Base-by-base conservation (phyloP, 2,113 vertebrate species). In the Antennarius striatus region DNA sequence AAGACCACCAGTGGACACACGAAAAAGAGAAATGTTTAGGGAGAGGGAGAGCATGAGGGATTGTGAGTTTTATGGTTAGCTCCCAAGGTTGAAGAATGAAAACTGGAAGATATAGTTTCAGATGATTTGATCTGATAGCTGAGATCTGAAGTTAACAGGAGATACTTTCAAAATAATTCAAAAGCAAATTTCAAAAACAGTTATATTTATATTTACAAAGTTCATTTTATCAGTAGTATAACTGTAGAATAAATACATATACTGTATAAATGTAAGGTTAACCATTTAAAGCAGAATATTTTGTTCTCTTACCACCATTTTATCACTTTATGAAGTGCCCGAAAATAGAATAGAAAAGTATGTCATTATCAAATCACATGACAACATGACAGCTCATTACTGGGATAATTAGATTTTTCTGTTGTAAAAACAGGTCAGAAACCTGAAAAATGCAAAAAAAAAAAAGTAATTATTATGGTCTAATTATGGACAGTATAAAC, bases 331-430 rank as follows among this genome's bases (percentile, higher is more conserved):
- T 49, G 9, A 13, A 36, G 61, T 6, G 53, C 22, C 14, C 47
- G 32, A 78, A 73, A 77, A 70, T 53, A 77, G 52, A 63, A 48
- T 63, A 12, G 13, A 73, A 51, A 69, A 73, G 63, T 72, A 14
- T 75, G 75, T 68, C 67, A 82, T 39, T 55, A 59, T 51, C 32
- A 40, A 56, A 43, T 60, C 30, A 71, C 16, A 42, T 63, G 30
- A 71, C 58, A 69, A 22, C 29, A 49, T 82, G 80, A 82, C 64
- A 79, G 76, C 68, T 79, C 56, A 58, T 68, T 76, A 76, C 42
- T 49, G 49, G 15, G 29, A 13, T 72, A 79, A 69, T 79, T 60
- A 63, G 43, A 68, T 49, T 30, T 39, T 64, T 14, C 42, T 28
- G 22, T 52, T 13, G 28, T 42, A 49, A 54, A 64, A 75, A 52